These are phyloP conservation scores for Hirtodrosophila duncani DNA, from an alignment of 2,888 invertebrate genomes.

Conservation along the genomic window DNA sequence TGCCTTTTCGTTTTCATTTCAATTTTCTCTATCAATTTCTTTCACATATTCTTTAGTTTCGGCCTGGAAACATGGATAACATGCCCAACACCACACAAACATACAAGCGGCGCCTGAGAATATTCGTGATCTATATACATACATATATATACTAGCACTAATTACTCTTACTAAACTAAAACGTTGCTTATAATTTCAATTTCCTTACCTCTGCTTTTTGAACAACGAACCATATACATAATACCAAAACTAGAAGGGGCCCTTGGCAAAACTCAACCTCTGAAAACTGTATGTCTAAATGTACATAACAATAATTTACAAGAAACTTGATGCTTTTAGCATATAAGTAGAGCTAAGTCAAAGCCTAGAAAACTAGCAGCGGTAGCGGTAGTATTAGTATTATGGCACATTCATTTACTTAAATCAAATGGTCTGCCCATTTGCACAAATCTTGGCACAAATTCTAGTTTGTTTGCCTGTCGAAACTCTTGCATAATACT, in stretches of 20 bases:
- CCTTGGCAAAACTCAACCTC: conserved; percentile 22
- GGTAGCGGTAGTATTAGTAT: conserved; percentile 3
- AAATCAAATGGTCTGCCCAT: conserved; percentile 2
- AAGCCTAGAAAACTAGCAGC: neutral
- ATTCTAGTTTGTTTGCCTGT: conserved; percentile 14
- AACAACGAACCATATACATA: conserved; percentile 45
- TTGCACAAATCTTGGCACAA: conserved; percentile 1
- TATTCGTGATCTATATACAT: too few relatives aligned
- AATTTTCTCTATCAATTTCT: neutral
- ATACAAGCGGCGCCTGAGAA: too few relatives aligned
- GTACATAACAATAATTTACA: conserved; percentile 74
- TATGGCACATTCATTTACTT: too few relatives aligned
- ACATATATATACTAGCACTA: too few relatives aligned
- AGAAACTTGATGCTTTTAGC: conserved; percentile 29
- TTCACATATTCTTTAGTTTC: conserved; percentile 13
- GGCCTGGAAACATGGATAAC: conserved; percentile 18
- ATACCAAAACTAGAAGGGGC: conserved; percentile 11
- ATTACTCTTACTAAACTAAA: too few relatives aligned
- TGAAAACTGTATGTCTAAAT: conserved; percentile 63
- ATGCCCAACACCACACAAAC: too few relatives aligned
- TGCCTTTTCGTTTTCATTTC: conserved; percentile 29
- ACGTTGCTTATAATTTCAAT: neutral
- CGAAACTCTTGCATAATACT: too few relatives aligned
- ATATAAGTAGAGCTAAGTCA: conserved; percentile 37
- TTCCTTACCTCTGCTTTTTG: conserved; percentile 24